Conservation (phyloP, 2,113 vertebrate species). For the Stigmatopora argus region DNA sequence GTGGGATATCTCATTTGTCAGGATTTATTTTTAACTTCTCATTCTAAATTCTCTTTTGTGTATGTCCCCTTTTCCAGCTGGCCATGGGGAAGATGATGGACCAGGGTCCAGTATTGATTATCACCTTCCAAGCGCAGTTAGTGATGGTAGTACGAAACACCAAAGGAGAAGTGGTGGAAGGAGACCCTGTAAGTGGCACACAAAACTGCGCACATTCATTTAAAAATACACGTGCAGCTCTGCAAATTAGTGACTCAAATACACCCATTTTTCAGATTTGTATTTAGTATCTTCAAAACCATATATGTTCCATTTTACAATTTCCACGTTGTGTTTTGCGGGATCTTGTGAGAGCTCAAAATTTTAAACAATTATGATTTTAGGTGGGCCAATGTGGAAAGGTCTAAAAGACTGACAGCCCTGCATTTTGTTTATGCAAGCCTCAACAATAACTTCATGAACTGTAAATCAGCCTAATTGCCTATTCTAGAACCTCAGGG, state of each 20-base stretch:
- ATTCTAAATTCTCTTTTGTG: neutral
- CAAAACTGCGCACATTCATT: neutral
- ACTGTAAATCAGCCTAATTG: constrained; percentile 29
- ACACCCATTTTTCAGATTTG: no score
- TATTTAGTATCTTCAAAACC: no score
- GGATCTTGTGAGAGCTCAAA: no score
- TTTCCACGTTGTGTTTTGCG: no score
- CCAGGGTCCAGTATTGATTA: constrained; percentile 90
- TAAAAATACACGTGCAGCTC: neutral
- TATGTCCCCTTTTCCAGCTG: constrained; percentile 66
- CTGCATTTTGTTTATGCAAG: neutral
- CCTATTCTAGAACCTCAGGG: constrained; percentile 14
- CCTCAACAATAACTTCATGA: constrained; percentile 17
- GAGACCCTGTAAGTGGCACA: constrained; percentile 81
- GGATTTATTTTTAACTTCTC: neutral
- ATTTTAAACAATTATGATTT: no score
- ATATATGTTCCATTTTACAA: no score
- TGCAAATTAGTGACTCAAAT: no score
- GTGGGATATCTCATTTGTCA: no score
- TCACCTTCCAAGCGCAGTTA: constrained; percentile 95
- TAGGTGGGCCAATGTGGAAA: no score
- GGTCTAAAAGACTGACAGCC: no score
- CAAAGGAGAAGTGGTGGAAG: constrained; percentile 88
- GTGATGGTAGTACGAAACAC: constrained; percentile 86
- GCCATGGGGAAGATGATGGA: constrained; percentile 99